Conservation (phyloP, 1,140 invertebrate species). For the Drosophila bocqueti region DNA sequence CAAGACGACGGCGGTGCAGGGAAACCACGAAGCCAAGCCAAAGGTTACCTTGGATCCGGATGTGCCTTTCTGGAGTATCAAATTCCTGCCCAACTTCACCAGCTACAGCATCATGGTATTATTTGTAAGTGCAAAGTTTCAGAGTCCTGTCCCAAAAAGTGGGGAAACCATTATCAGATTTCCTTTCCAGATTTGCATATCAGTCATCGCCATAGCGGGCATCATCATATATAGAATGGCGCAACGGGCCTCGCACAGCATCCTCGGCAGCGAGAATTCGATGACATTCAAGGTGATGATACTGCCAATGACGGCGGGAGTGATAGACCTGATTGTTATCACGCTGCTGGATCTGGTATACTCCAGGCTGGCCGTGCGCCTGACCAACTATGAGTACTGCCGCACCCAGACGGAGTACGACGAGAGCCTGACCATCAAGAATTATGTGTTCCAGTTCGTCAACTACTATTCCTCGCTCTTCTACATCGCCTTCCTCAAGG, state of each 20-base stretch:
- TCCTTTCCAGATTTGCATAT: slow-evolving; percentile 88
- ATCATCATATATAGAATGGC: slow-evolving; percentile 91
- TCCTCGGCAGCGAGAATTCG: slow-evolving; percentile 86
- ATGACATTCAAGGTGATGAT: slow-evolving; percentile 89
- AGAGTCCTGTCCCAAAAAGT: no score
- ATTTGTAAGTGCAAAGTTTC: slow-evolving; percentile 85
- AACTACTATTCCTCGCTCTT: slow-evolving; percentile 95
- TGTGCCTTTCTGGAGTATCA: slow-evolving; percentile 90
- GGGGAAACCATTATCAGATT: no score
- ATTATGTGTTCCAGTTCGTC: slow-evolving; percentile 95
- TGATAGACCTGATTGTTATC: slow-evolving; percentile 90
- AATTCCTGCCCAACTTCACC: slow-evolving; percentile 88
- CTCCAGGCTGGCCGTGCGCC: slow-evolving; percentile 85
- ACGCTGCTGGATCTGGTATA: slow-evolving; percentile 86
- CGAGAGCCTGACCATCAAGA: slow-evolving; percentile 93
- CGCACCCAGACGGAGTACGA: slow-evolving; percentile 94
- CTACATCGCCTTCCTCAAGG: slow-evolving; percentile 95
- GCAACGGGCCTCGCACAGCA: slow-evolving; percentile 88
- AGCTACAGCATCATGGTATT: slow-evolving; percentile 88
- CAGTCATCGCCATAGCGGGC: slow-evolving; percentile 91
- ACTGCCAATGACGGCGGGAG: slow-evolving; percentile 88
- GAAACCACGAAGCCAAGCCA: slow-evolving; percentile 3
- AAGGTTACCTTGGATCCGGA: slow-evolving; percentile 86
- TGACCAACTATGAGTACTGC: slow-evolving; percentile 93
- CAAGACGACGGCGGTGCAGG: slow-evolving; percentile 80